Evolutionary conservation across 2,888 invertebrate genomes (phyloP), one percentile per base, ranked within the genome.

Genomic region (Diloba caeruleocephala): DNA sequence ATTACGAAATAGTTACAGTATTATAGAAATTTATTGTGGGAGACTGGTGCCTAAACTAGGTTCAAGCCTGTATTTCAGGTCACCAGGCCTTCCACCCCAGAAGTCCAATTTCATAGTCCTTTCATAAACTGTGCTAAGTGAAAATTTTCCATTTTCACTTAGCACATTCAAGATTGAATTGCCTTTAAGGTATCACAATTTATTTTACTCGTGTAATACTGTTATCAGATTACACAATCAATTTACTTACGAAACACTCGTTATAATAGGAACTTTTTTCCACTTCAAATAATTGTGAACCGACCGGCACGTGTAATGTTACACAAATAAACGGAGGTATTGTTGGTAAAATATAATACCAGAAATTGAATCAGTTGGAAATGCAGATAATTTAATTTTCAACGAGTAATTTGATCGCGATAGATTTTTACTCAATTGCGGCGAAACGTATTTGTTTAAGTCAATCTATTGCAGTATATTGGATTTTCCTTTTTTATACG

Each of bases 351-450:
- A 32, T n/a, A 23, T 8, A 23, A 25, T 15, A n/a, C n/a, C n/a
- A n/a, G n/a, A n/a, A n/a, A n/a, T n/a, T 2, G 14, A 32, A 23
- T 19, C 9, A 9, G 13, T 21, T 2, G 6, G 7, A 41, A 19
- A 13, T 19, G 19, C 19, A 9, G 29, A 10, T 31, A 14, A 39
- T 39, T 32, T 42, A 31, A 42, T 42, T 42, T 23, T 13, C 31
- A n/a, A 21, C 41, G 31, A 42, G 21, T 31, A 39, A 37, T 32
- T 37, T 17, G 17, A 39, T 55, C 36, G 25, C 21, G 33, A 44
- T 28, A 25, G 14, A 36, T 39, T 39, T 48, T 55, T 48, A 48
- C 17, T 41, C 19, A 15, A 29, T 39, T 26, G n/a, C n/a, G 31
- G 9, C 15, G 6, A 37, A 43, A 36, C 19, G 17, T 25, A 26